Conservation (phyloP, 2,797 vertebrate genomes). For the Bufotes viridis region DNA sequence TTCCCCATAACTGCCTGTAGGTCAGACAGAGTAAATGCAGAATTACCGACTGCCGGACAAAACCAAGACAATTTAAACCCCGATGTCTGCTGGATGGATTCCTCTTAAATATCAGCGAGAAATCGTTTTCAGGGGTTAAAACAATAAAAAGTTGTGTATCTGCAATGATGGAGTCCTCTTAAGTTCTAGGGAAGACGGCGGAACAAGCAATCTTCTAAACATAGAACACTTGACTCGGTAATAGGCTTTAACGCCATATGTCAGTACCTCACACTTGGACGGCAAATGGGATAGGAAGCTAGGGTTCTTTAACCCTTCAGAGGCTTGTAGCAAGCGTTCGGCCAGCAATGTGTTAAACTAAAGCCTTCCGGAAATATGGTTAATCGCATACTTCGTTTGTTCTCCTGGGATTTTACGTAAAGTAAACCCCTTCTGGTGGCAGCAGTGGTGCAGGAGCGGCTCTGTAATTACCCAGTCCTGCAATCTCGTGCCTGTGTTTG, state of each 20-base stretch:
- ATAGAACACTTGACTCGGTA: conserved; percentile 43
- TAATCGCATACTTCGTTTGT: background rate
- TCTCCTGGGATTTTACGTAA: background rate
- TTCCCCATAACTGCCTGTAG: too few species aligned
- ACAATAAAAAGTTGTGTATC: background rate
- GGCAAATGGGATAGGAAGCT: background rate
- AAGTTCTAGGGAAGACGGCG: background rate
- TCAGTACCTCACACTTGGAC: conserved; percentile 16
- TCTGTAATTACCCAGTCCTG: conserved; percentile 30
- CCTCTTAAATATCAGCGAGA: background rate
- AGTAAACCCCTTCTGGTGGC: background rate
- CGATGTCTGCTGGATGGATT: too few species aligned
- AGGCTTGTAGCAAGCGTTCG: background rate
- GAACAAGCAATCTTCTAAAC: conserved; percentile 30
- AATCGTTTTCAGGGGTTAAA: background rate
- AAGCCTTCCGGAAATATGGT: background rate
- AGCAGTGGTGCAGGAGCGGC: background rate
- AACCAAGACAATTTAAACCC: too few species aligned
- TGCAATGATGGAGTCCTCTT: background rate
- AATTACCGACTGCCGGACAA: too few species aligned
- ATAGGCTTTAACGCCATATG: conserved; percentile 49
- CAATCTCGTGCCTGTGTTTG: conserved; percentile 5
- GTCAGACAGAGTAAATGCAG: too few species aligned
- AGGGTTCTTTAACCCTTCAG: background rate
- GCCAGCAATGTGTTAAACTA: background rate